Evolutionary conservation across 2,888 invertebrate genomes (phyloP).

Genomic region (Loripinus fragilis): DNA sequence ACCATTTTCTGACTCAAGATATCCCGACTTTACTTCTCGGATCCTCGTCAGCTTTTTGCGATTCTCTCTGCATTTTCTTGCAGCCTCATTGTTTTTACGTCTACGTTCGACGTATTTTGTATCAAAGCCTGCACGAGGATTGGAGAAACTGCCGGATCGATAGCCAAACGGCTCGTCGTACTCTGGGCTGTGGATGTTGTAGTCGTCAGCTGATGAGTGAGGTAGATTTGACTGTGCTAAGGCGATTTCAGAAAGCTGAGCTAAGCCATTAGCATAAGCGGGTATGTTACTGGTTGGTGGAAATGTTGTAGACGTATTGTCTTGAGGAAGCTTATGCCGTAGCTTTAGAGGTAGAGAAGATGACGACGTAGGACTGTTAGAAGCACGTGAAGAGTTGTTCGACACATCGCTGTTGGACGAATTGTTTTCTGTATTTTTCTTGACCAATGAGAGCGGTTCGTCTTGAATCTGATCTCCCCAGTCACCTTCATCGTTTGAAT

Average conservation of each 20-base stretch:
- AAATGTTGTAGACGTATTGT: conserved; percentile 38
- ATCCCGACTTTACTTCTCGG: conserved; percentile 81
- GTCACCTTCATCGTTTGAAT: conserved; percentile 55
- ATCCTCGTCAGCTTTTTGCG: conserved; percentile 82
- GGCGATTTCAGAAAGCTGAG: conserved; percentile 77
- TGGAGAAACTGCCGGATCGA: conserved; percentile 46
- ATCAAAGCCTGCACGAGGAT: conserved; percentile 64
- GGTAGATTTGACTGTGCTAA: conserved; percentile 71
- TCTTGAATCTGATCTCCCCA: conserved; percentile 61
- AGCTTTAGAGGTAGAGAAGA: conserved; percentile 76
- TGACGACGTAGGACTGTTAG: conserved; percentile 60
- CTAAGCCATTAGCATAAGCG: conserved; percentile 72
- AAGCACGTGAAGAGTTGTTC: conserved; percentile 62
- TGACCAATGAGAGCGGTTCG: conserved; percentile 65
- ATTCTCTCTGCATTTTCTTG: conserved; percentile 84
- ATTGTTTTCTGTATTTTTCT: conserved; percentile 58
- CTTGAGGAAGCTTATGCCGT: conserved; percentile 71
- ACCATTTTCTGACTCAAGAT: conserved; percentile 84
- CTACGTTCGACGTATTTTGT: conserved; percentile 84
- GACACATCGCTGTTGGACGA: conserved; percentile 64
- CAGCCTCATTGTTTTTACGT: conserved; percentile 84
- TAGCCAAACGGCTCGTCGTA: conserved; percentile 28
- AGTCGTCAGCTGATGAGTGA: conserved; percentile 43
- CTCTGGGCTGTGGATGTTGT: conserved; percentile 16
- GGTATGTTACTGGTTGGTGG: conserved; percentile 35